A percentile compares a stretch with the other conserved stretches of the same genome.
These are phyloP conservation scores for Glyptemys insculpta DNA, from an alignment of 2,797 vertebrate species.

Conservation along the genomic window DNA sequence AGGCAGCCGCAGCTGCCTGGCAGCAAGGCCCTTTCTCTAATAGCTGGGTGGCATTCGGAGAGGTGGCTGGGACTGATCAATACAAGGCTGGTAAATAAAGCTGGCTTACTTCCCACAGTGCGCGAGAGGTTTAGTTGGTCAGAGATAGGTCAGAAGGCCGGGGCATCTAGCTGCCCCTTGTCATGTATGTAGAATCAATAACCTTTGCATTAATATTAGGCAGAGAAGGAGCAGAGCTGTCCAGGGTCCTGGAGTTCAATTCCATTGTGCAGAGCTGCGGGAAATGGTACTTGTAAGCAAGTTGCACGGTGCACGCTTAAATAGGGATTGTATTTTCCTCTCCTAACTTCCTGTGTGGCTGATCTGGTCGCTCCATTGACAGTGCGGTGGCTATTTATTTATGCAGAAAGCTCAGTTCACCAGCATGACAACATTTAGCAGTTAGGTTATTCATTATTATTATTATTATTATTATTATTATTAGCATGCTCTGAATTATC, in stretches of 20 bases:
- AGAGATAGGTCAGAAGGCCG: background rate
- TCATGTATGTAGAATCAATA: conserved; percentile 22
- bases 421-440: no score
- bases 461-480: no score
- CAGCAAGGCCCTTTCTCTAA: background rate
- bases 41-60: background rate
- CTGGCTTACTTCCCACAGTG: background rate
- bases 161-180: background rate
- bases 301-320: background rate
- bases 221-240: background rate
- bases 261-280: background rate
- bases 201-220: background rate
- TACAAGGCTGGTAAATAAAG: background rate
- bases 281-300: background rate
- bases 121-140: background rate
- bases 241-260: background rate
- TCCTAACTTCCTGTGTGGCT: background rate
- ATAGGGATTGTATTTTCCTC: background rate
- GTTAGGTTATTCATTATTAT: no score
- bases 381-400: background rate
- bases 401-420: background rate
- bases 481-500: no score
- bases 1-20: background rate
- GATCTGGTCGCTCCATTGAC: background rate
- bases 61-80: background rate